Percentiles rank a stretch among this genome's conserved stretches.
Conservation (phyloP, 2,888 invertebrate species). For the Hybos culiciformis region DNA sequence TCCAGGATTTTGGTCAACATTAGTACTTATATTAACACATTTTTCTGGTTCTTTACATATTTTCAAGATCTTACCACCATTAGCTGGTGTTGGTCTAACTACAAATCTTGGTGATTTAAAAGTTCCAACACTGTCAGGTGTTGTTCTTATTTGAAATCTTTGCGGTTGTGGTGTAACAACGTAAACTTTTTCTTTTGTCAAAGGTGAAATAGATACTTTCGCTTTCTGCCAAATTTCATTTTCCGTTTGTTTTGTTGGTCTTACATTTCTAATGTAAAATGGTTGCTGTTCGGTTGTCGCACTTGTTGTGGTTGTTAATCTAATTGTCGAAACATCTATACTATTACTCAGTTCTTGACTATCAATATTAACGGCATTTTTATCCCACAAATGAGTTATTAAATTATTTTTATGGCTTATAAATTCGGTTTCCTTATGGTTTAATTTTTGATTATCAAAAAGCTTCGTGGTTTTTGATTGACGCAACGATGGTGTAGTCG, state of each 20-base stretch:
- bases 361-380: too few species aligned
- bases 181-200: constrained; percentile 66
- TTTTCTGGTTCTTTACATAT: neutral
- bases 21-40: neutral
- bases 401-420: too few species aligned
- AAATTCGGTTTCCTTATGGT: too few species aligned
- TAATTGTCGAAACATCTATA: constrained; percentile 7
- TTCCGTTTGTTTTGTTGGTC: constrained; percentile 11
- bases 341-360: constrained; percentile 9
- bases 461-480: neutral
- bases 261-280: constrained; percentile 19
- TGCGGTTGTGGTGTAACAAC: constrained; percentile 64
- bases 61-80: constrained; percentile 18
- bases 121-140: constrained; percentile 14
- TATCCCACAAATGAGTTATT: too few species aligned
- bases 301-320: constrained; percentile 34
- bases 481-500: constrained; percentile 38
- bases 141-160: constrained; percentile 16
- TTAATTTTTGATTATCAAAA: neutral
- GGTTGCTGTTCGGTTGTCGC: constrained; percentile 28
- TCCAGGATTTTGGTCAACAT: neutral
- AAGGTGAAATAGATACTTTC: constrained; percentile 57
- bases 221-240: constrained; percentile 47
- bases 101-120: constrained; percentile 39
- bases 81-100: constrained; percentile 42